These are phyloP conservation scores for Heptranchias perlo DNA, from an alignment of 2,113 vertebrate genomes.

Conservation along the genomic window DNA sequence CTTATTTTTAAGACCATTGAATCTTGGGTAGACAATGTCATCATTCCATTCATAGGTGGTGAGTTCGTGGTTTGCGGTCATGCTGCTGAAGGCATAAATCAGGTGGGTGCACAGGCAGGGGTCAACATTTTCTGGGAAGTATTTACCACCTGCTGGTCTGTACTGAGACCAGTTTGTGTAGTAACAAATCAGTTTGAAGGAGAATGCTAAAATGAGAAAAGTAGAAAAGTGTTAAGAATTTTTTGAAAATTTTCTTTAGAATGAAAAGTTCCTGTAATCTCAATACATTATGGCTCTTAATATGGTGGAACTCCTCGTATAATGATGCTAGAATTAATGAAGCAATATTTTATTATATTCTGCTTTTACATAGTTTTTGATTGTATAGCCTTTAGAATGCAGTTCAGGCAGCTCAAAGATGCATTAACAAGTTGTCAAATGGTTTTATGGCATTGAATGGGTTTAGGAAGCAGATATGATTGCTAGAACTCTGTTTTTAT, in stretches of 20 bases:
- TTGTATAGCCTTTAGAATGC: not conserved
- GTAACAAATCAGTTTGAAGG: constrained; percentile 43
- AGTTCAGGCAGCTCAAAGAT: not conserved
- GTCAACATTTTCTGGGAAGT: constrained; percentile 55
- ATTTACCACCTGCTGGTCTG: constrained; percentile 52
- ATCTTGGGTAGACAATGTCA: constrained; percentile 54
- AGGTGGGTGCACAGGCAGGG: constrained; percentile 61
- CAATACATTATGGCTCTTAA: constrained; percentile 37
- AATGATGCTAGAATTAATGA: too few species aligned
- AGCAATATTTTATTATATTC: not conserved
- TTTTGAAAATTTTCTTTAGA: not conserved
- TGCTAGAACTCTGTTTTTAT: not conserved
- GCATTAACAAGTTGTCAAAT: not conserved
- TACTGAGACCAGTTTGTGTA: constrained; percentile 62
- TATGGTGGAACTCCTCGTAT: not conserved
- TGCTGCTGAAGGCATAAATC: constrained; percentile 57
- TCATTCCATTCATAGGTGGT: constrained; percentile 55
- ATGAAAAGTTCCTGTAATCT: not conserved
- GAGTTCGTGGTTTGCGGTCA: constrained; percentile 54
- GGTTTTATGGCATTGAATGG: not conserved
- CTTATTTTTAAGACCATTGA: constrained; percentile 58
- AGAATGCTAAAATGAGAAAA: not conserved
- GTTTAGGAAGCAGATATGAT: not conserved
- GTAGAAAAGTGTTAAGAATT: constrained; percentile 19
- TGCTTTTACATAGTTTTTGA: not conserved